A percentile compares a stretch with the other conserved stretches of the same genome.
phyloP scores from a whole-genome alignment of 2,888 invertebrate species.

The Erannis defoliaria region DNA sequence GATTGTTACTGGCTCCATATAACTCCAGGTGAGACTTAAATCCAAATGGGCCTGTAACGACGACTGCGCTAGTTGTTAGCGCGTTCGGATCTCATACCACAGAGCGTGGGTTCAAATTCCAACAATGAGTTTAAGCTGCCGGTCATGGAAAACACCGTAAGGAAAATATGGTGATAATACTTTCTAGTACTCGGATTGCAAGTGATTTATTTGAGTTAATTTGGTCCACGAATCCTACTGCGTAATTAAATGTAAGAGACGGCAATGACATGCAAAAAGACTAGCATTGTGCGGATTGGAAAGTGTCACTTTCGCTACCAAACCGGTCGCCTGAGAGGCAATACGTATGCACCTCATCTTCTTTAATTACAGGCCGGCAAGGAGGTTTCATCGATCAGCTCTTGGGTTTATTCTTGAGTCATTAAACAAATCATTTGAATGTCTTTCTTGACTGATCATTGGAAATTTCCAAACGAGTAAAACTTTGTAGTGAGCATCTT shows the following conservation, averaged over 20 bases:
- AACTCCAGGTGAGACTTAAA: too few species aligned
- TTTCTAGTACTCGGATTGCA: too few species aligned
- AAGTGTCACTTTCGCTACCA: conserved; percentile 68
- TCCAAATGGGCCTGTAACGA: too few species aligned
- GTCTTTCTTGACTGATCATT: neutral
- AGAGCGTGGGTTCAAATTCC: too few species aligned
- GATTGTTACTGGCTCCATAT: too few species aligned
- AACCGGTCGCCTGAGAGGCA: conserved; percentile 47
- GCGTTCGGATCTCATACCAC: too few species aligned
- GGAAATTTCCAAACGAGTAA: neutral
- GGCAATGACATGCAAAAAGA: conserved; percentile 59
- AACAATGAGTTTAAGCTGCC: too few species aligned
- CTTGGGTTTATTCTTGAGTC: too few species aligned
- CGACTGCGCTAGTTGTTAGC: too few species aligned
- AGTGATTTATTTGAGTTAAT: neutral
- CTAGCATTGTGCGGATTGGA: conserved; percentile 62
- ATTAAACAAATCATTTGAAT: neutral
- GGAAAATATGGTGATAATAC: too few species aligned
- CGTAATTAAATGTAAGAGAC: conserved; percentile 37
- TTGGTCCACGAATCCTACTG: neutral
- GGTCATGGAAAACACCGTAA: too few species aligned
- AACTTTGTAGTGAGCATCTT: neutral
- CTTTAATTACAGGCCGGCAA: conserved; percentile 23
- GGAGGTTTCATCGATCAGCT: conserved; percentile 4
- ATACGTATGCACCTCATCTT: conserved; percentile 28